These are phyloP conservation scores for Hydractinia echinata DNA, from an alignment of 30 jellyfish, hydroid and myxozoan genomes.

Conservation along the genomic window DNA sequence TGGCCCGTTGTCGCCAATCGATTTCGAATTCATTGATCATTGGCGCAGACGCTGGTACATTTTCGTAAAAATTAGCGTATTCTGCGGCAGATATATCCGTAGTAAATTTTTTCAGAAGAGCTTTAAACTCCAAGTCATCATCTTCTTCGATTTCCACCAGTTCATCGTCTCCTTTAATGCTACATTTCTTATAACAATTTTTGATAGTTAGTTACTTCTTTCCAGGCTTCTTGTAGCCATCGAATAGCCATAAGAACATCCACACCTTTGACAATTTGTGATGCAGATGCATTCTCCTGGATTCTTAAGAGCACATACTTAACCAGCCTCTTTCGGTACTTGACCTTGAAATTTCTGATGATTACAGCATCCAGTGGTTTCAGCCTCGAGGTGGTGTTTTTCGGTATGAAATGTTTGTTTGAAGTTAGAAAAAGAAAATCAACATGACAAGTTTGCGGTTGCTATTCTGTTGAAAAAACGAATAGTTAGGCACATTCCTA, in stretches of 20 bases:
- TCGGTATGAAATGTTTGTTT: neutral
- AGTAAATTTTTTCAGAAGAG: neutral
- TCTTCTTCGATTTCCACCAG: neutral
- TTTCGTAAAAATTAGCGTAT: neutral
- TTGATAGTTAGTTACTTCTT: too few relatives aligned
- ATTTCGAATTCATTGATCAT: too few relatives aligned
- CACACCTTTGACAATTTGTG: neutral
- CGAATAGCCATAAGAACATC: neutral
- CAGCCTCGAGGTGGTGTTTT: neutral
- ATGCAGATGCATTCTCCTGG: constrained; percentile 1
- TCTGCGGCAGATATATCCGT: constrained; percentile 3
- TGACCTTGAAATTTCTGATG: neutral
- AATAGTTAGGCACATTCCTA: too few relatives aligned
- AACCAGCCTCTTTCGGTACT: constrained; percentile 1
- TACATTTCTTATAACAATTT: too few relatives aligned
- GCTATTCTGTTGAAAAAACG: too few relatives aligned
- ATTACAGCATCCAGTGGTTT: neutral
- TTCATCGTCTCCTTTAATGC: neutral
- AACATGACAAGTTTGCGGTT: neutral
- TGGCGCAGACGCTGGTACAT: neutral
- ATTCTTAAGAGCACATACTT: constrained; percentile 6
- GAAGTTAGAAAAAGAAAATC: neutral
- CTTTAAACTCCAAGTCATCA: neutral
- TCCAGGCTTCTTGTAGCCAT: too few relatives aligned
- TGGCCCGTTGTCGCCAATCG: too few relatives aligned